Percentiles rank a stretch among this genome's conserved stretches.
Conservation (phyloP, 2,113 vertebrate species). For the Falcunculus frontatus region DNA sequence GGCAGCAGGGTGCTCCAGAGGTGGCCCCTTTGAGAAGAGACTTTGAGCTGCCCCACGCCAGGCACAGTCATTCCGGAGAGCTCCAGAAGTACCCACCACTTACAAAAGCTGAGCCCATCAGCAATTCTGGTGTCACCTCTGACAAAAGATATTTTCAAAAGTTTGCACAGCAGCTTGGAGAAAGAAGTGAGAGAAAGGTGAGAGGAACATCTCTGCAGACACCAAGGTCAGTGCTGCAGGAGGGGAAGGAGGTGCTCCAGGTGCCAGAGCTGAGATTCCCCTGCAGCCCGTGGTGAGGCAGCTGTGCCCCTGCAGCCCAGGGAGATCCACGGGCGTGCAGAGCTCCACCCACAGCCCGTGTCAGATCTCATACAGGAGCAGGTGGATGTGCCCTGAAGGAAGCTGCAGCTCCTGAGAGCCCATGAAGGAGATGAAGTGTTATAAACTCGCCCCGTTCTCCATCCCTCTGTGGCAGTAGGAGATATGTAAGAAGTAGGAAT, state of each 20-base stretch:
- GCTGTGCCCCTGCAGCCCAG: not conserved
- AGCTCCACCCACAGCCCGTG: fast-evolving
- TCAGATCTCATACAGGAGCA: fast-evolving
- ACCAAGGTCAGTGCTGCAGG: not conserved
- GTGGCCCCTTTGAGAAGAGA: not conserved
- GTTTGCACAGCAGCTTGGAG: not conserved
- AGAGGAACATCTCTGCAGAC: not conserved
- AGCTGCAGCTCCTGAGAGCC: not conserved
- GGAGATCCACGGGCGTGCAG: not conserved
- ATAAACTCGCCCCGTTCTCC: not conserved
- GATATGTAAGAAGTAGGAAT: not conserved
- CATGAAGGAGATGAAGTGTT: not conserved
- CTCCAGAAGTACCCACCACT: not conserved
- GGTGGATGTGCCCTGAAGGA: not conserved
- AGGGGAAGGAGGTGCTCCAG: not conserved
- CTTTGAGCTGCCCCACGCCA: fast-evolving
- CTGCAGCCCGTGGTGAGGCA: fast-evolving
- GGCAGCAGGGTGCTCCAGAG: not conserved
- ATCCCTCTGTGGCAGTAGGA: not conserved
- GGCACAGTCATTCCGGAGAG: not conserved
- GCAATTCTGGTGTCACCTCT: not conserved
- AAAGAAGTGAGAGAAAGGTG: not conserved
- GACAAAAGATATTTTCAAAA: not conserved
- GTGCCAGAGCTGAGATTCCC: fast-evolving
- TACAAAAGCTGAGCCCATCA: not conserved